Percentiles rank a stretch among this genome's conserved stretches.
Conservation (phyloP, 2,113 vertebrate species). For the human region GRCh38 chr5:62224501-62225000, state of each 20-base stretch:
- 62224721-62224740: background rate
- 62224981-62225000: constrained; percentile 51
- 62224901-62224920: constrained; percentile 32
- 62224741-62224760: background rate
- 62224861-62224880: background rate
- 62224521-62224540: background rate
- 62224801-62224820: too few species aligned
- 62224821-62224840: background rate
- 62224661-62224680: accelerated
- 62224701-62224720: background rate
- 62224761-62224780: background rate
- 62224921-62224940: constrained; percentile 3
- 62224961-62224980: constrained; percentile 14
- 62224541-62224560: background rate
- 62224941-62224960: background rate
- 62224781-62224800: background rate
- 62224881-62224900: constrained; percentile 1
- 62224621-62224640: accelerated
- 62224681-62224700: background rate
- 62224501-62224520: background rate
- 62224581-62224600: background rate
- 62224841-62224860: background rate
- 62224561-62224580: background rate
- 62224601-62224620: too few species aligned
- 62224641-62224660: background rate